A percentile compares a stretch with the other conserved stretches of the same genome.
Evolutionary conservation across 2,113 vertebrate species (phyloP).

Genomic region (Entelurus aequoreus): DNA sequence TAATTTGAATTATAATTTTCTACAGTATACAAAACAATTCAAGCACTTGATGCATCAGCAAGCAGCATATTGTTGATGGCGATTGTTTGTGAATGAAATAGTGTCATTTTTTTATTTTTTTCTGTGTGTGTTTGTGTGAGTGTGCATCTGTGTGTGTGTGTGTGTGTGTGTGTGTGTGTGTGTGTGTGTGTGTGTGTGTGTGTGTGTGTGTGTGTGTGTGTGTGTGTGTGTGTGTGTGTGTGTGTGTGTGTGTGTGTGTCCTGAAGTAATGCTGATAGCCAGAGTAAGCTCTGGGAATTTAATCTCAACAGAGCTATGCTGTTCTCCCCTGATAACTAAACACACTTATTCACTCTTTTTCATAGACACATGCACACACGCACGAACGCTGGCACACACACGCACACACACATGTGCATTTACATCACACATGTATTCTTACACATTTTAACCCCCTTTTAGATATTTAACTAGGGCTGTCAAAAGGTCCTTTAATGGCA

Average conservation of each 20-base stretch:
- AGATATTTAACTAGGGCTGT: too few species aligned
- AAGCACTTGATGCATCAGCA: background rate
- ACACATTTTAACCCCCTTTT: too few species aligned
- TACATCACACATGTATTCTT: too few species aligned
- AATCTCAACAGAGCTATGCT: slow-evolving; percentile 65
- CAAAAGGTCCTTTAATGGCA: too few species aligned
- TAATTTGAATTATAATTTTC: background rate
- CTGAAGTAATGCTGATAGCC: slow-evolving; percentile 67
- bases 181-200: slow-evolving; percentile 33
- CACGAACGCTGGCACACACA: slow-evolving; percentile 23
- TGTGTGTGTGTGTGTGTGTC: slow-evolving; percentile 38
- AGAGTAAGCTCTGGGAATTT: slow-evolving; percentile 65
- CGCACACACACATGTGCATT: slow-evolving; percentile 8
- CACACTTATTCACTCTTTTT: slow-evolving; percentile 23
- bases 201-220: slow-evolving; percentile 15
- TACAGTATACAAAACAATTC: background rate
- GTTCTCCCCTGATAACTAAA: slow-evolving; percentile 63
- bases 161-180: slow-evolving; percentile 17
- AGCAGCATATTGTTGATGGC: background rate
- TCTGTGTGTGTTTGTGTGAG: slow-evolving; percentile 13
- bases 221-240: slow-evolving; percentile 11
- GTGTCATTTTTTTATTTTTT: background rate
- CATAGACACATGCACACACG: slow-evolving; percentile 19
- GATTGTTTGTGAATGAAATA: background rate
- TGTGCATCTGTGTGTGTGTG: slow-evolving; percentile 13